Base-by-base conservation (phyloP, 2,113 vertebrate species). In the Meleagris gallopavo region DNA sequence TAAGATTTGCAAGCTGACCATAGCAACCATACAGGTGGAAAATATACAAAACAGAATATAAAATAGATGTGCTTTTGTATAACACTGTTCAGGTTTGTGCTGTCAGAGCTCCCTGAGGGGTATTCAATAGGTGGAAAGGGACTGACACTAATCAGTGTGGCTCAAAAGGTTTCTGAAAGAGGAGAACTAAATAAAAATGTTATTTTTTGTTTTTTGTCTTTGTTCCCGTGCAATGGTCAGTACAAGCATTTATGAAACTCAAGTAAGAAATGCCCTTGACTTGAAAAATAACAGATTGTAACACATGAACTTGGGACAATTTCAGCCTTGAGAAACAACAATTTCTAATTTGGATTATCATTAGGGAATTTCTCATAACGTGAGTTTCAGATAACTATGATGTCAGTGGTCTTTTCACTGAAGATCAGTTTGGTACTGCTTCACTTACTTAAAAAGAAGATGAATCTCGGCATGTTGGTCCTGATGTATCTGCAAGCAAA, bases 151-250 rank as follows among this genome's bases (percentile, higher is more conserved):
- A 89, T 9, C 24, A 10, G 13, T 11, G 11, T 43, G 58, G 43
- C 46, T 67, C 8, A 13, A 71, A 87, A 89, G 16, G 57, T 64
- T 93, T 88, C 38, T 69, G 84, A 64, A 80, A 74, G 27, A 83
- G 46, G 46, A 94, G 91, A 92, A 93, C 22, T 6, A 55, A 91
- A 80, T 9, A 77, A 57, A 92, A 94, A 91, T 29, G 32, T 89
- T 77, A 64, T 22, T 89, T 91, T 89, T 73, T 66, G 19, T 1
- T 94, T 92, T 86, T 22, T 82, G 36, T 76, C 30, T 74, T 92
- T 64, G 5, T 21, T 21, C 41, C 25, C 0, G 0, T 62, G 64
- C 50, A 92, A 89, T 27, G 41, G 34, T 34, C 60, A 76, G 45
- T 46, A 55, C 46, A 88, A 86, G 72, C 32, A 40, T 67, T 71